phyloP scores from a whole-genome alignment of 1,140 invertebrate species.

The Bombus pascuorum region DNA sequence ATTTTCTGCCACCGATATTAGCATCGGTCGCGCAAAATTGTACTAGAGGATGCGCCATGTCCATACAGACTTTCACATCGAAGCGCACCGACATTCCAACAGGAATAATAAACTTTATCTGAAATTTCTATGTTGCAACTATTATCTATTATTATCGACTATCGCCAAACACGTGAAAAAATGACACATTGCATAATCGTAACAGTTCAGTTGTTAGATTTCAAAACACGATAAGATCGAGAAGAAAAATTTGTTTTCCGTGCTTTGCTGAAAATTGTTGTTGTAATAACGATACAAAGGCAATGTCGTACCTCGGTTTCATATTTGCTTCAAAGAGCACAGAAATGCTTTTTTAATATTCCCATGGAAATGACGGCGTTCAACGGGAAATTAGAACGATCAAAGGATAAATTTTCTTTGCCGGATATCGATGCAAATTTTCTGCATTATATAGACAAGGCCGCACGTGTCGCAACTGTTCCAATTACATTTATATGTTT shows the following conservation, averaged over 20 bases:
- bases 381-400: conserved; percentile 9
- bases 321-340: background rate
- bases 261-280: background rate
- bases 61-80: conserved; percentile 59
- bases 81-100: background rate
- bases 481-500: conserved; percentile 47
- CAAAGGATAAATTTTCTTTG: conserved; percentile 12
- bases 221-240: background rate
- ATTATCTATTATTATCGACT: background rate
- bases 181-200: background rate
- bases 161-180: background rate
- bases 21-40: conserved; percentile 2
- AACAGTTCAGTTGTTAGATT: background rate
- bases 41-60: conserved; percentile 39
- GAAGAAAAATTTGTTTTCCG: background rate
- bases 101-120: conserved; percentile 1
- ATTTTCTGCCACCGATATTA: conserved; percentile 55
- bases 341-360: conserved; percentile 1
- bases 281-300: background rate
- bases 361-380: background rate
- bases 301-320: background rate
- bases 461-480: conserved; percentile 49
- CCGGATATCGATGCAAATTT: conserved; percentile 36
- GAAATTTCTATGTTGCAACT: background rate
- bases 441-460: conserved; percentile 33